phyloP scores from a whole-genome alignment of 2,888 invertebrate species.

The Ecliptopera silaceata region DNA sequence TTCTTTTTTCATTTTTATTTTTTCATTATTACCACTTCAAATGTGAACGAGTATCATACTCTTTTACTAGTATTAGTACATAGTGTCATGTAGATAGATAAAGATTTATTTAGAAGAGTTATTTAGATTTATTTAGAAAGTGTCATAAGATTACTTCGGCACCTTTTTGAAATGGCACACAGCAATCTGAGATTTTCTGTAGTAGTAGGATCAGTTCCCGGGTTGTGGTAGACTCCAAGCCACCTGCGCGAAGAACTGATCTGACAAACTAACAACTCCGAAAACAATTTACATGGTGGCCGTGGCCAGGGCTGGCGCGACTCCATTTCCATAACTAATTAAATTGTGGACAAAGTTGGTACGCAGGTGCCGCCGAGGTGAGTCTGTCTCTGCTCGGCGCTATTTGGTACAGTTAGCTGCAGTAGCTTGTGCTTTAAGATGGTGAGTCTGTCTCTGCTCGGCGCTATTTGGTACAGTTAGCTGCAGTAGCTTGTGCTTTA shows the following conservation, averaged over 20 bases:
- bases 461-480: constrained; percentile 2
- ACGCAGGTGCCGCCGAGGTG: constrained; percentile 48
- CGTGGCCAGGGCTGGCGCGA: constrained; percentile 37
- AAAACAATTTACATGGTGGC: constrained; percentile 54
- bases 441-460: constrained; percentile 18
- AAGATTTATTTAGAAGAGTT: no score
- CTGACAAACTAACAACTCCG: constrained; percentile 48
- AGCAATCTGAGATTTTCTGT: no score
- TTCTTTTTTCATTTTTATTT: no score
- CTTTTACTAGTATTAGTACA: no score
- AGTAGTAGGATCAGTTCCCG: not conserved
- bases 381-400: constrained; percentile 16
- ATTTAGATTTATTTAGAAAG: no score
- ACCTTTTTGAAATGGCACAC: no score
- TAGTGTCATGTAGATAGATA: no score
- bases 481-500: not conserved
- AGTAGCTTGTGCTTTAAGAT: no score
- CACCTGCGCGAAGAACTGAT: constrained; percentile 34
- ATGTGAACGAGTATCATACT: no score
- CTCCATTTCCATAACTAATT: constrained; percentile 65
- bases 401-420: not conserved
- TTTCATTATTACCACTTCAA: no score
- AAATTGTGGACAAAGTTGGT: constrained; percentile 55
- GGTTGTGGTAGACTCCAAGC: not conserved
- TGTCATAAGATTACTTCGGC: no score